Evolutionary conservation across 2,888 invertebrate species (phyloP), one percentile per base, ranked within the genome.

Genomic region (Odontocolon sp.): DNA sequence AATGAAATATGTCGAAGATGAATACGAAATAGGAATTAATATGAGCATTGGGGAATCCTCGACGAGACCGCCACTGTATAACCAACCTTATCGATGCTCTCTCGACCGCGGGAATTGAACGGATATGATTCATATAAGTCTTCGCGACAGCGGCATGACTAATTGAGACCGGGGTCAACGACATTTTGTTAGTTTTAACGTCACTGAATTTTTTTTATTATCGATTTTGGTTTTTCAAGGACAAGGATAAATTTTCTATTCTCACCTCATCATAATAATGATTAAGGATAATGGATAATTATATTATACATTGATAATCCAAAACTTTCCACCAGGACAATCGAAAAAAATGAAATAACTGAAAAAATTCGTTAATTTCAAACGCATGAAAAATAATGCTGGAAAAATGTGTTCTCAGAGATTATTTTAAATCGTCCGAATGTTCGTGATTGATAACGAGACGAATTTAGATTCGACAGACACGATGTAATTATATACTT

Each of bases 51-150:
- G 23, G 47, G 50, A 50, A 50, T 59, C 18, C 59, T 26, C 56
- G 42, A n/a, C 26, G 38, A 50, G 28, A 59, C 18, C 52, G 52
- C 26, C 40, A 5, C 23, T 26, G 23, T 38, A 56, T 21, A 23
- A 14, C 11, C 38, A 11, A 69, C 9, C 33, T 77, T 77, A 72
- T 72, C 77, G 72, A 72, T 71, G 63, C 45, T 45, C 33, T 6
- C 31, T 14, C 28, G 40, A 59, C 33, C 23, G 57, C 36, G 38
- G 38, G 50, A 68, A 50, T 68, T 68, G 28, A 77, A 77, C 63
- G 77, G 77, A 72, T 71, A 71, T 77, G 77, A 77, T 72, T 77
- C 77, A 77, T 68, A 40, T 50, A 57, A 68, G 54, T 70, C 71
- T 64, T 72, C 59, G 61, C 42, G 63, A 72, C 50, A 57, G 61